Conservation (phyloP, 1,140 invertebrate species). For the Euglossa dilemma region DNA sequence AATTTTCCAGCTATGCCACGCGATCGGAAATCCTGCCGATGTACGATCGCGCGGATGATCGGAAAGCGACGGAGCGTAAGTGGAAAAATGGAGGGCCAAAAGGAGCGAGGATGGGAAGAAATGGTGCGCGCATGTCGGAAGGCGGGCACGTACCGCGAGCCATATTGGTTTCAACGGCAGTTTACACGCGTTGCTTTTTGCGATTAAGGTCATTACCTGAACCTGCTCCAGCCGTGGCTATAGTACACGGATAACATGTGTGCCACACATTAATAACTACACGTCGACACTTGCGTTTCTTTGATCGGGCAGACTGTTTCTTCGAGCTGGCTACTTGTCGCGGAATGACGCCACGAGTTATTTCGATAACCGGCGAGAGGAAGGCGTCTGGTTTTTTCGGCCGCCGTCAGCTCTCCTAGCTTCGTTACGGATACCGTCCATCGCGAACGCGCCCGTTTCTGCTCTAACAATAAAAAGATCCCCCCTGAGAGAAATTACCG, state of each 20-base stretch:
- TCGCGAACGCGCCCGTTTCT: constrained; percentile 34
- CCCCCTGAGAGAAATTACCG: constrained; percentile 57
- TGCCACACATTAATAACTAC: constrained; percentile 54
- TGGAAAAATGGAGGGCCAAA: neutral
- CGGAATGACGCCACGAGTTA: constrained; percentile 51
- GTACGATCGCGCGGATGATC: no score
- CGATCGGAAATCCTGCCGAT: no score
- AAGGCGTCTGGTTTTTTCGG: constrained; percentile 43
- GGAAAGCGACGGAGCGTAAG: neutral
- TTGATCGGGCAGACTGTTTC: constrained; percentile 54
- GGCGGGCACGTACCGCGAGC: neutral
- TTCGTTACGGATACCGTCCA: constrained; percentile 37
- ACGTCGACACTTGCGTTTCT: constrained; percentile 47
- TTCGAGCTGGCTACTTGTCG: constrained; percentile 33
- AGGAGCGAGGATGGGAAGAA: neutral
- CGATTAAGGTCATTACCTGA: constrained; percentile 55
- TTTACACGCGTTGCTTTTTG: constrained; percentile 52
- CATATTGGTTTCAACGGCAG: constrained; percentile 32
- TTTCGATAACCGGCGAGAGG: constrained; percentile 53
- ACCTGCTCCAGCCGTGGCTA: constrained; percentile 37
- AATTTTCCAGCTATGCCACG: neutral
- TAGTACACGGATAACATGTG: constrained; percentile 27
- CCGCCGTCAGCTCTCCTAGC: neutral
- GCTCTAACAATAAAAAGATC: constrained; percentile 61
- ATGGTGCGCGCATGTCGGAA: neutral